A percentile compares a stretch with the other conserved stretches of the same genome.
Evolutionary conservation across 2,888 invertebrate species (phyloP).

Genomic region (Miltochrista miniata): DNA sequence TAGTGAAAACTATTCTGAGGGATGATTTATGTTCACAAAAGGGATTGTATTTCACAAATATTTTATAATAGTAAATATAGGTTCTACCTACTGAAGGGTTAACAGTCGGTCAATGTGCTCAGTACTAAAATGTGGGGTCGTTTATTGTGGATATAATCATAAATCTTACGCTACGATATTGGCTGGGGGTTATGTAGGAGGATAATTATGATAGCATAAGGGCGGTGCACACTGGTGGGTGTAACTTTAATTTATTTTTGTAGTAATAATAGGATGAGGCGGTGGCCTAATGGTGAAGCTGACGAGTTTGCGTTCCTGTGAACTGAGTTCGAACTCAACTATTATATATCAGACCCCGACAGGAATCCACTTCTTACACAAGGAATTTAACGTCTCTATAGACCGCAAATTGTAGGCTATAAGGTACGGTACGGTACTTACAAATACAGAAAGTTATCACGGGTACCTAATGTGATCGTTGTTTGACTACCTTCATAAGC

Average conservation of each 20-base stretch:
- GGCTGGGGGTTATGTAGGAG: slow-evolving; percentile 45
- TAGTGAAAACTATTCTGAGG: slow-evolving; percentile 6
- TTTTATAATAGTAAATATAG: slow-evolving; percentile 37
- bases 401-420: too few relatives aligned
- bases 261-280: neutral
- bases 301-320: neutral
- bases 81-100: slow-evolving; percentile 39
- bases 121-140: slow-evolving; percentile 51
- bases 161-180: slow-evolving; percentile 60
- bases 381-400: too few relatives aligned
- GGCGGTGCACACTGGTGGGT: slow-evolving; percentile 19
- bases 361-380: too few relatives aligned
- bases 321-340: too few relatives aligned
- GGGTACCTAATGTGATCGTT: too few relatives aligned
- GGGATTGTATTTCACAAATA: slow-evolving; percentile 37
- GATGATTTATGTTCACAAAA: slow-evolving; percentile 31
- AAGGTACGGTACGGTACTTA: too few relatives aligned
- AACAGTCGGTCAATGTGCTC: slow-evolving; percentile 44
- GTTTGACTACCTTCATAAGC: too few relatives aligned
- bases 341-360: too few relatives aligned
- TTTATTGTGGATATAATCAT: slow-evolving; percentile 58
- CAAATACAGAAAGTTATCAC: too few relatives aligned
- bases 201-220: slow-evolving; percentile 55
- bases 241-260: neutral
- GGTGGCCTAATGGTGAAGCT: neutral